These are phyloP conservation scores for Willowsia nigromaculata DNA, from an alignment of 2,888 invertebrate species.

Conservation along the genomic window DNA sequence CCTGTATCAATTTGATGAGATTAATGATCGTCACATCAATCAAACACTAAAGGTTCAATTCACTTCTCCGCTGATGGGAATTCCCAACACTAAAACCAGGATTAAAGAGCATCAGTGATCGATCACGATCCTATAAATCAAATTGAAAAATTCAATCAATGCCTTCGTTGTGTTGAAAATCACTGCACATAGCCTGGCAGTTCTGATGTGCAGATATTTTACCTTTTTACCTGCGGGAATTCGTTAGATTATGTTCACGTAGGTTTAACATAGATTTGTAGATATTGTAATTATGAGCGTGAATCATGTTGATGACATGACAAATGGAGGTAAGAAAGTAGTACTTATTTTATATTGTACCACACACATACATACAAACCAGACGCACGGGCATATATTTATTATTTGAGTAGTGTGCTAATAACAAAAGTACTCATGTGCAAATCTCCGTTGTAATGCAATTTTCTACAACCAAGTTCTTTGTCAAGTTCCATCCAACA, in stretches of 20 bases:
- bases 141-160: conserved; percentile 36
- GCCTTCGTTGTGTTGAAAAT: background rate
- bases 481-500: conserved; percentile 66
- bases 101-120: conserved; percentile 16
- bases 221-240: background rate
- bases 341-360: background rate
- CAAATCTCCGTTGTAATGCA: conserved; percentile 74
- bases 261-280: background rate
- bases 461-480: conserved; percentile 72
- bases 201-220: background rate
- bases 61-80: conserved; percentile 26
- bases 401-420: conserved; percentile 17
- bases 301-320: conserved; percentile 48
- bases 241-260: background rate
- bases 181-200: background rate
- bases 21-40: conserved; percentile 55
- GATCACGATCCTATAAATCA: conserved; percentile 49
- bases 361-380: background rate
- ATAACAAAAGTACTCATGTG: conserved; percentile 64
- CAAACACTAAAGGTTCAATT: background rate
- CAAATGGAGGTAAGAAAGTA: conserved; percentile 31
- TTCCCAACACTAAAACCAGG: conserved; percentile 23
- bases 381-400: background rate
- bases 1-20: conserved; percentile 17
- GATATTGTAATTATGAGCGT: conserved; percentile 25